These are phyloP conservation scores for Suillia variegata DNA, from an alignment of 2,888 invertebrate species.

Conservation along the genomic window DNA sequence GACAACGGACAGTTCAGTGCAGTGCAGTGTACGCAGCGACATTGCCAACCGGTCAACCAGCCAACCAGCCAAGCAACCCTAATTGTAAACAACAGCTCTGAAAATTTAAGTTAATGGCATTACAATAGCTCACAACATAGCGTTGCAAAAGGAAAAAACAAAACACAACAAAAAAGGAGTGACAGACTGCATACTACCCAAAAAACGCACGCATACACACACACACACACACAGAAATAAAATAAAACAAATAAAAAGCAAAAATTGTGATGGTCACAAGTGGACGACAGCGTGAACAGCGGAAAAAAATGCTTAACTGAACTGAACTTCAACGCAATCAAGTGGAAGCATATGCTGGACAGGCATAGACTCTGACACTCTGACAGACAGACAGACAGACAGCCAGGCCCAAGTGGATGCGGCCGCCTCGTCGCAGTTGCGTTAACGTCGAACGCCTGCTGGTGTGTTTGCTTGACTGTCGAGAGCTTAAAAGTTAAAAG, in stretches of 20 bases:
- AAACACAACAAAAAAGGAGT: neutral
- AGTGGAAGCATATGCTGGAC: slow-evolving; percentile 21
- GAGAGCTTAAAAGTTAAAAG: neutral
- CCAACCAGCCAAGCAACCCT: slow-evolving; percentile 28
- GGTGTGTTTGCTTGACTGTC: neutral
- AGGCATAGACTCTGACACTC: slow-evolving; percentile 5
- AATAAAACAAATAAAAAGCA: neutral
- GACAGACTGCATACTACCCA: no score
- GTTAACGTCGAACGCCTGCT: neutral
- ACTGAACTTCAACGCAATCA: slow-evolving; percentile 13
- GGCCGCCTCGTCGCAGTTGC: neutral
- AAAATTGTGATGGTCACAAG: neutral
- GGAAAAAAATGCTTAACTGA: neutral
- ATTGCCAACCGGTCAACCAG: neutral
- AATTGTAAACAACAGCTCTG: slow-evolving; percentile 37
- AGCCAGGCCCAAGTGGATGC: neutral
- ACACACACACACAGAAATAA: neutral
- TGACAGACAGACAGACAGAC: slow-evolving; percentile 9
- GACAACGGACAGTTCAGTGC: slow-evolving; percentile 14
- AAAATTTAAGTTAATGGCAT: slow-evolving; percentile 33
- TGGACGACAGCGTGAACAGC: no score
- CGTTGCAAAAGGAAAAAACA: slow-evolving; percentile 8
- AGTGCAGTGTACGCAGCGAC: neutral
- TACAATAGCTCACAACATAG: slow-evolving; percentile 25
- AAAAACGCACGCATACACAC: no score